Conservation (phyloP, 2,888 invertebrate species). For the Tholera decimalis region DNA sequence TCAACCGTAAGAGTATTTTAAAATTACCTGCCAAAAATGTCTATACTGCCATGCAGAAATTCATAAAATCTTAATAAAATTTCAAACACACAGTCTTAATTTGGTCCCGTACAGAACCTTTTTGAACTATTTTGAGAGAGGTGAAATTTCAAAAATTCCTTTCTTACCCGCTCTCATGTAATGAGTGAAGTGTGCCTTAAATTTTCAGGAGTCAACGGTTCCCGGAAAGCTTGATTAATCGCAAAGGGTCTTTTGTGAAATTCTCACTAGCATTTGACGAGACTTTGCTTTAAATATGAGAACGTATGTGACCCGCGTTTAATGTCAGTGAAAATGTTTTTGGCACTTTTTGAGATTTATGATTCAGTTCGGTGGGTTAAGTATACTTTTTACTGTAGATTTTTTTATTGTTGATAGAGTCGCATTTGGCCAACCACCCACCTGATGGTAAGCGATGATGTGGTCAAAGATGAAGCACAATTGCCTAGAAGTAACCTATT, state of each 20-base stretch:
- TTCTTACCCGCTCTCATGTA: slow-evolving; percentile 55
- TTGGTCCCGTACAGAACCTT: slow-evolving; percentile 46
- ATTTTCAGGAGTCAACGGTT: slow-evolving; percentile 64
- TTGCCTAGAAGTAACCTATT: too few relatives aligned
- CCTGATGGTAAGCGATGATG: too few relatives aligned
- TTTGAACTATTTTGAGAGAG: slow-evolving; percentile 64
- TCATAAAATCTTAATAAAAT: slow-evolving; percentile 63
- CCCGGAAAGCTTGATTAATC: slow-evolving; percentile 63
- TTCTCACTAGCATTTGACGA: slow-evolving; percentile 58
- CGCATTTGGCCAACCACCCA: too few relatives aligned
- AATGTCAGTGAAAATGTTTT: slow-evolving; percentile 41
- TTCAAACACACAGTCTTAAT: slow-evolving; percentile 60
- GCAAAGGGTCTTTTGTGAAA: slow-evolving; percentile 63
- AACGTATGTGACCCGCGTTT: slow-evolving; percentile 51
- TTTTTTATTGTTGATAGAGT: neutral
- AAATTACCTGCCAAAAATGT: slow-evolving; percentile 45
- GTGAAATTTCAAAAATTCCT: slow-evolving; percentile 68
- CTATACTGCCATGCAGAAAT: slow-evolving; percentile 35
- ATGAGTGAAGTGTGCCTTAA: slow-evolving; percentile 65
- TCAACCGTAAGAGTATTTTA: slow-evolving; percentile 22
- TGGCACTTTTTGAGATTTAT: neutral
- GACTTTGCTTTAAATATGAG: slow-evolving; percentile 55
- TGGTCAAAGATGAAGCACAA: too few relatives aligned
- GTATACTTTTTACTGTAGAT: neutral
- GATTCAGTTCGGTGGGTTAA: neutral